These are phyloP conservation scores for Catostylus mosaicus DNA, from an alignment of 30 jellyfish, hydroid and myxozoan genomes.

Conservation along the genomic window DNA sequence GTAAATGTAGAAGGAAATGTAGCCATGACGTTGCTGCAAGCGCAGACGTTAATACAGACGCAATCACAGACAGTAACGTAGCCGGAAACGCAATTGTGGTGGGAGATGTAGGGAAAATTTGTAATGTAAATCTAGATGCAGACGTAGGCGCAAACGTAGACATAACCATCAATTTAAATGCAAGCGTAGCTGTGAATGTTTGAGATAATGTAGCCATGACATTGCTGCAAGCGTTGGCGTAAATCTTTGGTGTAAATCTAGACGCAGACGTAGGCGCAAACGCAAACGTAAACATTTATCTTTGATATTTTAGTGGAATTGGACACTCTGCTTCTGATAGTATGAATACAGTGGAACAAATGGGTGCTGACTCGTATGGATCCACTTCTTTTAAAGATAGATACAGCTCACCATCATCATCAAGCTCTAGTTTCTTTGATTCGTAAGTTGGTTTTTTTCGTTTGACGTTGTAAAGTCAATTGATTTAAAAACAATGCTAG, in stretches of 20 bases:
- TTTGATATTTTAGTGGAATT: constrained; percentile 45
- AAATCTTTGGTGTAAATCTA: background rate
- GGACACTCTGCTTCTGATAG: constrained; percentile 94
- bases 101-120: no score
- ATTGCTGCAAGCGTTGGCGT: background rate
- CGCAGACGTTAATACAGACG: no score
- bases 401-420: constrained; percentile 41
- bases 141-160: no score
- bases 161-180: no score
- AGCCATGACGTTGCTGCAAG: no score
- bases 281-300: background rate
- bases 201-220: background rate
- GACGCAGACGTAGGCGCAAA: background rate
- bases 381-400: constrained; percentile 54
- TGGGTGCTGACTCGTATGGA: constrained; percentile 50
- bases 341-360: constrained; percentile 95
- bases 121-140: no score
- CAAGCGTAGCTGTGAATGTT: background rate
- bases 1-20: background rate
- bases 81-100: no score
- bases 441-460: constrained; percentile 48
- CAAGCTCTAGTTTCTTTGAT: constrained; percentile 74
- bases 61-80: no score
- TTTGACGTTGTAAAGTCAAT: no score
- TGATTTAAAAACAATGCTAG: no score